Conservation (phyloP, 2,888 invertebrate genomes). For the Yponomeuta malinellus region DNA sequence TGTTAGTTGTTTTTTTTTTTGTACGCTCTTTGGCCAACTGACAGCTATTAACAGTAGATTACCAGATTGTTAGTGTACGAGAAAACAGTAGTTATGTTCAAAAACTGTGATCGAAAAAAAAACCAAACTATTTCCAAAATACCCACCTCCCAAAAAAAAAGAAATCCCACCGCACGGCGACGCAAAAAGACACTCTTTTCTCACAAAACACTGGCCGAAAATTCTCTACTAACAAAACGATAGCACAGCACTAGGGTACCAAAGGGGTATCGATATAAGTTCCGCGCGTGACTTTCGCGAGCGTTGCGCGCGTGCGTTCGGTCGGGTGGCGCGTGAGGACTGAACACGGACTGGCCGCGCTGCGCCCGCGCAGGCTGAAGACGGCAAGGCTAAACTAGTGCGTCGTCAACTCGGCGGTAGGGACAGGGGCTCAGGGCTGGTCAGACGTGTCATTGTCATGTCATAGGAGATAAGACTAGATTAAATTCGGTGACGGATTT, state of each 20-base stretch:
- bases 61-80: no score
- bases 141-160: not conserved
- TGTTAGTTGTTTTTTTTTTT: no score
- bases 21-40: no score
- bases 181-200: not conserved
- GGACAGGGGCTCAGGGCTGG: no score
- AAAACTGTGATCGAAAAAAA: not conserved
- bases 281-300: not conserved
- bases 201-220: not conserved
- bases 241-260: not conserved
- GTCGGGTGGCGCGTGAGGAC: not conserved
- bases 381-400: not conserved
- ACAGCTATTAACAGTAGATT: no score
- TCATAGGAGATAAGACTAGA: no score
- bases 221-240: not conserved
- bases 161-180: not conserved
- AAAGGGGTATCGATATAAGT: not conserved
- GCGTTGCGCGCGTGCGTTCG: not conserved
- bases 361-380: no score
- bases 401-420: not conserved
- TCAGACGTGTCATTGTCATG: no score
- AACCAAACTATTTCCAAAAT: not conserved
- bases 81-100: no score
- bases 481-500: no score
- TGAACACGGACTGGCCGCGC: not conserved